Evolutionary conservation across 2,797 vertebrate species (phyloP).

Genomic region (Nannoperca obscura): DNA sequence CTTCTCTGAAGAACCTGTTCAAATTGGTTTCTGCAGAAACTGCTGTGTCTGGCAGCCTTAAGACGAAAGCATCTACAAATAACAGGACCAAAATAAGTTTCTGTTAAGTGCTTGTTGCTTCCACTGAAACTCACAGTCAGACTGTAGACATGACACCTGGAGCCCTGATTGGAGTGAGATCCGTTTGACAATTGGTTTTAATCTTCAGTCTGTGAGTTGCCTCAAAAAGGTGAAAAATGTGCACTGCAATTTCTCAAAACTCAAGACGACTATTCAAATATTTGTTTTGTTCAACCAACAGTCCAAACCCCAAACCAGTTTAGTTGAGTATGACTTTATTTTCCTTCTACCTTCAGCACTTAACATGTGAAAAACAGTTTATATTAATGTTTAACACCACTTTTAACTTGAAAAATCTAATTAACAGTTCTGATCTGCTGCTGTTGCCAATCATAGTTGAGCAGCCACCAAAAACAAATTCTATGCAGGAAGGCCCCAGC

Average conservation of each 20-base stretch:
- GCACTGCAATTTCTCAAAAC: background rate
- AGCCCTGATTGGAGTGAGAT: background rate
- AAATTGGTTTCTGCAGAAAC: constrained; percentile 36
- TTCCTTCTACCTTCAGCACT: background rate
- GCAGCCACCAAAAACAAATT: background rate
- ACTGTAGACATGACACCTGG: constrained; percentile 20
- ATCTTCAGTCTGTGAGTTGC: background rate
- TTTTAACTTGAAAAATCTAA: constrained; percentile 24
- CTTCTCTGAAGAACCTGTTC: constrained; percentile 46
- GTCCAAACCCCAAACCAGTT: background rate
- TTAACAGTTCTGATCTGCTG: constrained; percentile 5
- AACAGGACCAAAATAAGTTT: constrained; percentile 36
- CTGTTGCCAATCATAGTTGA: constrained; percentile 31
- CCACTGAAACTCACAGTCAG: constrained; percentile 9
- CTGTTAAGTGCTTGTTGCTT: constrained; percentile 5
- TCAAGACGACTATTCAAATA: background rate
- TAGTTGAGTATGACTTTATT: background rate
- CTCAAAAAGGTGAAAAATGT: background rate
- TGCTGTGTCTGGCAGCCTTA: constrained; percentile 14
- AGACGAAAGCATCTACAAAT: constrained; percentile 39
- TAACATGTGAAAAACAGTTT: background rate
- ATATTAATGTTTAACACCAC: constrained; percentile 1
- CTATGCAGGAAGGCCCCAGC: background rate
- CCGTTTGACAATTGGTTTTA: constrained; percentile 1
- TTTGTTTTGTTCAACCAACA: background rate